phyloP scores from a whole-genome alignment of 30 jellyfish, hydroid and myxozoan species.

The Phacellophora camtschatica region DNA sequence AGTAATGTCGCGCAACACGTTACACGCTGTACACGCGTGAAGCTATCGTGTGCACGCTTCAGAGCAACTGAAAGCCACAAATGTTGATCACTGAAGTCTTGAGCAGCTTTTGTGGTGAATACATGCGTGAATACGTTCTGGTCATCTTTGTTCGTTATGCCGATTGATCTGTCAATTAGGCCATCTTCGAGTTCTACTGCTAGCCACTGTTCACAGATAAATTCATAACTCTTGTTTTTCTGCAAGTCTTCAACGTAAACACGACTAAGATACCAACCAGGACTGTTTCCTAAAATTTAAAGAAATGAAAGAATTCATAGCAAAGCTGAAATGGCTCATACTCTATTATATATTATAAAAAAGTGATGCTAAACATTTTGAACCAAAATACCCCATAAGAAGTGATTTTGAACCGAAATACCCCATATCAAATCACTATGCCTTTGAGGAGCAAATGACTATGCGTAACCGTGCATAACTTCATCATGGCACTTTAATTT shows the following conservation, averaged over 20 bases:
- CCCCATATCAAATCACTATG: no score
- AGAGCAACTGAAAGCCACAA: slow-evolving; percentile 59
- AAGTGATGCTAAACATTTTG: no score
- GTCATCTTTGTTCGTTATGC: slow-evolving; percentile 32
- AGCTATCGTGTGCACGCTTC: slow-evolving; percentile 75
- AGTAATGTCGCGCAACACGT: slow-evolving; percentile 73
- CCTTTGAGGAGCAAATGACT: no score
- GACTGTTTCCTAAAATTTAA: slow-evolving; percentile 49
- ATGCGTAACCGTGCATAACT: no score
- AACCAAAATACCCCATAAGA: no score
- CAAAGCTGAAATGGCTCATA: no score
- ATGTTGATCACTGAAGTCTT: slow-evolving; percentile 53
- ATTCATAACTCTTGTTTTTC: slow-evolving; percentile 14
- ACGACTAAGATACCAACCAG: slow-evolving; percentile 67
- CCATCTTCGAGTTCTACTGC: slow-evolving; percentile 65
- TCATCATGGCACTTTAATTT: no score
- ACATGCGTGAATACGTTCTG: slow-evolving; percentile 20
- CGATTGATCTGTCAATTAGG: slow-evolving; percentile 24
- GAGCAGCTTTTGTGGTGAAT: slow-evolving; percentile 69
- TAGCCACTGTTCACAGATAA: slow-evolving; percentile 65
- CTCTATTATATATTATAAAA: no score
- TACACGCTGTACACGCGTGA: slow-evolving; percentile 81
- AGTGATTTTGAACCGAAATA: no score
- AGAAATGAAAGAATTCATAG: no score
- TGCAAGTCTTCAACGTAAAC: slow-evolving; percentile 50